These are phyloP conservation scores for Ischnura elegans DNA, from an alignment of 2,888 invertebrate genomes.

Conservation along the genomic window DNA sequence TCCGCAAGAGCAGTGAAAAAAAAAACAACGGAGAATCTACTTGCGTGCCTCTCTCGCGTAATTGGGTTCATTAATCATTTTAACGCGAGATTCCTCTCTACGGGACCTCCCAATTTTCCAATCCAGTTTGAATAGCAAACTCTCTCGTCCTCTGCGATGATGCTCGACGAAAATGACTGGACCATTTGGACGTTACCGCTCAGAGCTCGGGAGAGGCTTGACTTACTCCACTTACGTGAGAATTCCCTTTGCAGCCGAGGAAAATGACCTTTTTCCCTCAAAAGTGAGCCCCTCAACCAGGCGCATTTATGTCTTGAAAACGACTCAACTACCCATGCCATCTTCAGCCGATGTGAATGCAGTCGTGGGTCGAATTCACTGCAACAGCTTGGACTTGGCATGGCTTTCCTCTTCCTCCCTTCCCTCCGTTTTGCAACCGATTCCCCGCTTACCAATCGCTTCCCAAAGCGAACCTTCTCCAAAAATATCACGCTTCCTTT, in stretches of 20 bases:
- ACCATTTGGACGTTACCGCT: neutral
- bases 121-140: neutral
- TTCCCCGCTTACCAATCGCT: too few species aligned
- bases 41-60: too few species aligned
- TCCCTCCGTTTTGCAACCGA: neutral
- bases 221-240: neutral
- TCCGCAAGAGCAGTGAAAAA: too few species aligned
- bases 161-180: neutral
- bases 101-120: neutral
- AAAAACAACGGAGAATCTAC: too few species aligned
- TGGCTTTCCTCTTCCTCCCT: neutral
- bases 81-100: neutral
- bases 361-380: conserved; percentile 1
- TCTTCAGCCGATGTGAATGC: neutral
- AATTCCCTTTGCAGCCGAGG: neutral
- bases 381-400: conserved; percentile 2
- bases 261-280: neutral
- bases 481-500: too few species aligned
- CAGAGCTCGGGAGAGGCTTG: neutral
- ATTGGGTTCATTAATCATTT: too few species aligned
- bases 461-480: too few species aligned
- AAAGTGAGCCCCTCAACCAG: neutral
- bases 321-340: neutral
- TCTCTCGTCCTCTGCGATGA: neutral
- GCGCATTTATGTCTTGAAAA: neutral